phyloP scores from a whole-genome alignment of 1,140 invertebrate genomes.

The Philopotamus ludificatus region DNA sequence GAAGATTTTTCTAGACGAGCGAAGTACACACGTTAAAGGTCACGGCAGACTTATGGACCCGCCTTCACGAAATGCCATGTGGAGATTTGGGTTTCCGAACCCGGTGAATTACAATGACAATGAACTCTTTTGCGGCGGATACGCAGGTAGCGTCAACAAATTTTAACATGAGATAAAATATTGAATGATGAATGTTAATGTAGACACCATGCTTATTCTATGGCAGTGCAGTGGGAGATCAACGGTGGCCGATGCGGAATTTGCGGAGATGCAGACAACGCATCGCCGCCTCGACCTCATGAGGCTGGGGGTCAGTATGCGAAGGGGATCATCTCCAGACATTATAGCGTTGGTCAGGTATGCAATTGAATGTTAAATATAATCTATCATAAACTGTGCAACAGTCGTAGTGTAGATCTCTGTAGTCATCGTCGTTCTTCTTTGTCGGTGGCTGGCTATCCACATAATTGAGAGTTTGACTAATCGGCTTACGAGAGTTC shows the following conservation, averaged over 20 bases:
- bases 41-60: conserved; percentile 88
- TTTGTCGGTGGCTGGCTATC: too few relatives aligned
- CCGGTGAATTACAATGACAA: conserved; percentile 95
- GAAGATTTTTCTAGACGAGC: conserved; percentile 23
- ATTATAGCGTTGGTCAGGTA: conserved; percentile 80
- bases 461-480: too few relatives aligned
- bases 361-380: neutral
- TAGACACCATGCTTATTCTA: neutral
- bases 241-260: conserved; percentile 84
- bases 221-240: conserved; percentile 78
- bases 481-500: too few relatives aligned
- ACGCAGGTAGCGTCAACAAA: conserved; percentile 68
- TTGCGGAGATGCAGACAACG: conserved; percentile 82
- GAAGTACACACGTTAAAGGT: conserved; percentile 53
- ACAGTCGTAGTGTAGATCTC: too few relatives aligned
- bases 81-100: conserved; percentile 89
- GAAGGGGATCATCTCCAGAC: conserved; percentile 78
- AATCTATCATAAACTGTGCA: neutral
- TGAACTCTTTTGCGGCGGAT: conserved; percentile 78
- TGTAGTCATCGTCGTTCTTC: too few relatives aligned
- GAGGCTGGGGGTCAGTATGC: conserved; percentile 85
- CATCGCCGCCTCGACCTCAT: conserved; percentile 72
- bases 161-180: neutral
- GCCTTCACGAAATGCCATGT: conserved; percentile 88
- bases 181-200: neutral